Conservation (phyloP, 23 tunicate species). For the Halocynthia aurantium region DNA sequence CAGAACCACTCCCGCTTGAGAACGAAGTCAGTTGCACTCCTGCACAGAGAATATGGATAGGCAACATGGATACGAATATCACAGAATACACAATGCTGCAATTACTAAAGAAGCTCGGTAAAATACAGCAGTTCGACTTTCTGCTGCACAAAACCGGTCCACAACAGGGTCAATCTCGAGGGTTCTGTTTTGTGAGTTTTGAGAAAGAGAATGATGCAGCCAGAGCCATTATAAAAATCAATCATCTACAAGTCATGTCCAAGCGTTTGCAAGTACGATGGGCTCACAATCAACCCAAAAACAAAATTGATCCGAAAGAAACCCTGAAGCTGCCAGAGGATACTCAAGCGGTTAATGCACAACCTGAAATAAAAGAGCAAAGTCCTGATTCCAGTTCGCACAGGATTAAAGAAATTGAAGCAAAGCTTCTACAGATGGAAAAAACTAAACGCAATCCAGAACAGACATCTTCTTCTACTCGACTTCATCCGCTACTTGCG, state of each 20-base stretch:
- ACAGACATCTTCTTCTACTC: conserved; percentile 1
- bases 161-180: conserved; percentile 50
- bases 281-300: conserved; percentile 53
- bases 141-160: conserved; percentile 70
- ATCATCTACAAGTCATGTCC: conserved; percentile 37
- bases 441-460: background rate
- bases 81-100: conserved; percentile 46
- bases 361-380: background rate
- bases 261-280: conserved; percentile 48
- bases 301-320: background rate
- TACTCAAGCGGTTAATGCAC: background rate
- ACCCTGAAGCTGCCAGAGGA: conserved; percentile 11
- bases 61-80: conserved; percentile 26
- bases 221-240: conserved; percentile 32
- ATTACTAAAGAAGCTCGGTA: conserved; percentile 48
- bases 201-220: conserved; percentile 47
- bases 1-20: conserved; percentile 36
- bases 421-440: conserved; percentile 21
- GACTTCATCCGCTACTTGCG: conserved; percentile 22
- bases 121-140: conserved; percentile 65
- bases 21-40: conserved; percentile 16
- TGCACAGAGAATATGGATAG: conserved; percentile 35
- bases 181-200: conserved; percentile 66
- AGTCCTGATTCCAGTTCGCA: background rate
- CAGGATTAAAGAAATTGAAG: conserved; percentile 20